phyloP scores from a whole-genome alignment of 2,113 vertebrate genomes.

The Reinhardtius hippoglossoides region DNA sequence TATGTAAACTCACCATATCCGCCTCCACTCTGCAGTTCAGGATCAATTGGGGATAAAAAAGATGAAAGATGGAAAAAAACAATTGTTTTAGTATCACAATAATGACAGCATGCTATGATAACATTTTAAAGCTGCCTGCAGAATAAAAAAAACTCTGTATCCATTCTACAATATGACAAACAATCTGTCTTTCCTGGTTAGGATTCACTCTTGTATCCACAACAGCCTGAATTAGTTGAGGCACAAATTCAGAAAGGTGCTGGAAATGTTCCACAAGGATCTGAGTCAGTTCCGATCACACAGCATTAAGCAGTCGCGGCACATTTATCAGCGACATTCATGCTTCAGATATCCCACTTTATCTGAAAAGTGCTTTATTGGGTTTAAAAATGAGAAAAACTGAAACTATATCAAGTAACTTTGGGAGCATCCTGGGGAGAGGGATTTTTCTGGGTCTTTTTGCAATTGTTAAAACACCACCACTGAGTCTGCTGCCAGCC shows the following conservation, averaged over 20 bases:
- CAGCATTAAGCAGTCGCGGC: conserved; percentile 3
- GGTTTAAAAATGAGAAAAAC: conserved; percentile 5
- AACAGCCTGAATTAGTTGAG: background rate
- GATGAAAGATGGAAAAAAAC: conserved; percentile 4
- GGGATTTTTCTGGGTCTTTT: background rate
- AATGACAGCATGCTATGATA: background rate
- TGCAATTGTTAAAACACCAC: background rate
- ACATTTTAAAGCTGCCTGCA: background rate
- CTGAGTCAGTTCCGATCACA: conserved; percentile 9
- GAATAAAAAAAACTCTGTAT: background rate
- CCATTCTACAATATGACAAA: background rate
- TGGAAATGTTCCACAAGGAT: conserved; percentile 28
- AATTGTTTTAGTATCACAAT: conserved; percentile 25
- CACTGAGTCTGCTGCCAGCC: background rate
- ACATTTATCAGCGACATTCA: conserved; percentile 27
- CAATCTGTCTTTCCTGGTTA: background rate
- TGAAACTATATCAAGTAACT: conserved; percentile 12
- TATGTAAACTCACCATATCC: conserved; percentile 92
- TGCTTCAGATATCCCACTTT: conserved; percentile 19
- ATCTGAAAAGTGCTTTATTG: conserved; percentile 10
- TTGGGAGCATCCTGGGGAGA: background rate
- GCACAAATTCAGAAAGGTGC: conserved; percentile 2
- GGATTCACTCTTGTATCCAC: background rate
- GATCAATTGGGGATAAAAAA: conserved; percentile 41
- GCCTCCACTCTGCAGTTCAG: conserved; percentile 87